Base-by-base conservation (phyloP, 2,888 invertebrate species). In the Eretmocerus hayati region DNA sequence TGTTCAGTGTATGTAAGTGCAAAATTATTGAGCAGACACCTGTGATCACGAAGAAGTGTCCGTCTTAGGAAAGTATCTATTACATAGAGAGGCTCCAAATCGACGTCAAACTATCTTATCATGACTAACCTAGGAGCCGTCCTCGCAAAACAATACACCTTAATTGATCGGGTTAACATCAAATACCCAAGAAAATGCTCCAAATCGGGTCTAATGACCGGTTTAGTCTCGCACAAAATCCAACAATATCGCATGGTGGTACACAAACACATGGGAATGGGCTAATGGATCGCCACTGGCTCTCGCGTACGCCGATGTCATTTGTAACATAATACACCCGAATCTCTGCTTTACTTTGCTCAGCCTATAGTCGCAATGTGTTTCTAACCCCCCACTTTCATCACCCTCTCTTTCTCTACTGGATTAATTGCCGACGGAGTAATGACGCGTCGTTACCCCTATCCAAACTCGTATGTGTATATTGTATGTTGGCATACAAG, bases 341-440 rank as follows among this genome's bases (percentile, higher is more conserved):
- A 26, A 40, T 38, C 23, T 21, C 42, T 30, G 37, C n/a, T n/a
- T 31, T 21, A 11, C 46, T 41, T n/a, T n/a, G n/a, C n/a, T n/a
- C n/a, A n/a, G n/a, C n/a, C n/a, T n/a, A n/a, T n/a, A n/a, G n/a
- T n/a, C n/a, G n/a, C n/a, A n/a, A n/a, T n/a, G n/a, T n/a, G n/a
- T n/a, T n/a, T n/a, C n/a, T n/a, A n/a, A n/a, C n/a, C n/a, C n/a
- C n/a, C n/a, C n/a, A n/a, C n/a, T n/a, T 26, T 39, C 32, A n/a
- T n/a, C n/a, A 31, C 40, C 26, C 38, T 16, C 39, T 11, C 37
- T 42, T 48, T 52, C 18, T 44, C 41, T 44, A 48, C 38, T 39
- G 56, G 59, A 67, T 67, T 67, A 65, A 67, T 67, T 64, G 63
- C 59, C 48, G 52, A 53, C 58, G 59, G 62, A 63, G 65, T 65